These are phyloP conservation scores for Aldabrachelys gigantea DNA, from an alignment of 2,113 vertebrate species.

Conservation along the genomic window DNA sequence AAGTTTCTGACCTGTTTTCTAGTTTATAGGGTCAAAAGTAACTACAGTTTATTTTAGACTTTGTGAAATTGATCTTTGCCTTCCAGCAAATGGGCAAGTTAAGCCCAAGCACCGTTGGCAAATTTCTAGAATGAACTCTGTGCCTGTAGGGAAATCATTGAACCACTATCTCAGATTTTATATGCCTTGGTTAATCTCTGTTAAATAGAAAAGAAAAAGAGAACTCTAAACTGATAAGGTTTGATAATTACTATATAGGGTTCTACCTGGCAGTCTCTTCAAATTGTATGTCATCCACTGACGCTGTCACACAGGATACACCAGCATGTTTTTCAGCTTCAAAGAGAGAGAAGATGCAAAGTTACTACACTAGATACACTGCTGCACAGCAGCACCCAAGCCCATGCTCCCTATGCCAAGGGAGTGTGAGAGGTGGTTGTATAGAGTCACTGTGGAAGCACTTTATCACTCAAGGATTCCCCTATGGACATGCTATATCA, in stretches of 20 bases:
- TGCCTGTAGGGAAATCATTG: rapidly evolving
- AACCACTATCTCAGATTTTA: not conserved
- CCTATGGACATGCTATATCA: not conserved
- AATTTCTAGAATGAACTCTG: not conserved
- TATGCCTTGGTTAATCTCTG: not conserved
- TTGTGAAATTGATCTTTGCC: not conserved
- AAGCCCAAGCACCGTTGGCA: not conserved
- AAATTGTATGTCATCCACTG: conserved; percentile 86
- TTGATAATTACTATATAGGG: not conserved
- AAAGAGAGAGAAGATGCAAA: conserved; percentile 36
- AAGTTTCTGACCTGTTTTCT: not conserved
- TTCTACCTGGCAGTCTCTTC: conserved; percentile 82
- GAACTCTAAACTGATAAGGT: not conserved
- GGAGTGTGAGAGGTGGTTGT: rapidly evolving
- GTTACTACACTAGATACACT: not conserved
- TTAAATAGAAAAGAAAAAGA: not conserved
- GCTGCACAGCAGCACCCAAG: not conserved
- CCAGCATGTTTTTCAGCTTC: conserved; percentile 86
- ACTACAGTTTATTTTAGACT: conserved; percentile 18
- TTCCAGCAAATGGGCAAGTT: not conserved
- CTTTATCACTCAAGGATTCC: not conserved
- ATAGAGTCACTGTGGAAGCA: not conserved
- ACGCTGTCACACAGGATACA: conserved; percentile 82
- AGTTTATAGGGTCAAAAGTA: not conserved
- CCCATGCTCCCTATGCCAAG: not conserved